Conservation (phyloP, 37 sponge, comb jelly and placozoan species). For the Aphrocallistes beatrix region DNA sequence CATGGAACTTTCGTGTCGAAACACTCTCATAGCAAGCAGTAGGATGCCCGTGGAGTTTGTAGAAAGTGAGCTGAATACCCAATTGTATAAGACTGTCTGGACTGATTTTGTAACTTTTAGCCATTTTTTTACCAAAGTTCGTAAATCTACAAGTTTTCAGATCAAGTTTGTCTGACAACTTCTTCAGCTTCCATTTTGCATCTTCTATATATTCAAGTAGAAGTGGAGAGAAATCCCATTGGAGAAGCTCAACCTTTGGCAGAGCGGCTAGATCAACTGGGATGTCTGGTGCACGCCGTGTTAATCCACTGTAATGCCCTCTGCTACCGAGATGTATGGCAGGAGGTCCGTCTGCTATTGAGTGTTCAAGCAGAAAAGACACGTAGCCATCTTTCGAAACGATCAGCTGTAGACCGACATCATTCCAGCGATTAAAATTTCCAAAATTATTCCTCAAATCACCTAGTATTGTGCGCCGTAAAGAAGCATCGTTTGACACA, state of each 20-base stretch:
- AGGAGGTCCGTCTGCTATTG: not conserved
- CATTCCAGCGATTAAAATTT: not conserved
- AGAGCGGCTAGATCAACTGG: slow-evolving; percentile 29
- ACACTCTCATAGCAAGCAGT: slow-evolving; percentile 9
- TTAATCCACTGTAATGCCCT: not conserved
- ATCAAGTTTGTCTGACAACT: slow-evolving; percentile 30
- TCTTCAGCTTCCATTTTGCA: not conserved
- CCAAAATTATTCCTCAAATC: not conserved
- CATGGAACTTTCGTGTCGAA: not conserved
- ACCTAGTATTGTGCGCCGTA: not conserved
- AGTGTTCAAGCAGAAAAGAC: not conserved
- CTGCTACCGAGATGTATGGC: not conserved
- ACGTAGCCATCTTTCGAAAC: not conserved
- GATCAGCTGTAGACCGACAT: not conserved
- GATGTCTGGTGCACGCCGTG: not conserved
- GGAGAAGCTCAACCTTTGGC: slow-evolving; percentile 9
- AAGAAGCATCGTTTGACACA: not conserved
- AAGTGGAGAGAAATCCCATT: not conserved
- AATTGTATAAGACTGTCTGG: slow-evolving; percentile 52
- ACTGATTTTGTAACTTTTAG: slow-evolving; percentile 28
- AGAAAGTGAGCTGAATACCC: slow-evolving; percentile 51
- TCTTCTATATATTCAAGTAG: not conserved
- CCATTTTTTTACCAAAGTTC: slow-evolving; percentile 47
- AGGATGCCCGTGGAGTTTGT: slow-evolving; percentile 28
- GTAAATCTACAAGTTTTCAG: slow-evolving; percentile 25